phyloP scores from a whole-genome alignment of 2,113 vertebrate species.

The Misgurnus anguillicaudatus region DNA sequence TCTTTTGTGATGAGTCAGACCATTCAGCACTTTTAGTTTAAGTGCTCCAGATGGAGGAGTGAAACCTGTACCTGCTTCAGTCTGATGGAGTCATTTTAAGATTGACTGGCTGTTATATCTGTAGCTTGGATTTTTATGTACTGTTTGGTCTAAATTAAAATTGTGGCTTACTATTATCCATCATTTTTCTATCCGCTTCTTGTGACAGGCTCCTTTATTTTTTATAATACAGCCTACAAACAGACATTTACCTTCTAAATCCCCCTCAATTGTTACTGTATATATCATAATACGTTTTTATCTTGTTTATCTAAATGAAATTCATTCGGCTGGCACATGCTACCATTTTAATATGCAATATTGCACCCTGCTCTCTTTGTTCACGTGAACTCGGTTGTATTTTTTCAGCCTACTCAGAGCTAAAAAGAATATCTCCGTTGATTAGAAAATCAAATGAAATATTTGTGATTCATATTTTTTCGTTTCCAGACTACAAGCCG shows the following conservation, averaged over 20 bases:
- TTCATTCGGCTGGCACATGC: too few relatives aligned
- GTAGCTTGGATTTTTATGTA: not conserved
- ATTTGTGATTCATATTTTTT: too few relatives aligned
- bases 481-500: too few relatives aligned
- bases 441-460: too few relatives aligned
- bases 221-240: not conserved
- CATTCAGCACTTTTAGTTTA: not conserved
- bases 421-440: too few relatives aligned
- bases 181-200: not conserved
- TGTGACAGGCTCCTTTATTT: not conserved
- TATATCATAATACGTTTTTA: too few relatives aligned
- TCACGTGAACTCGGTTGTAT: too few relatives aligned
- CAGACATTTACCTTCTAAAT: constrained; percentile 7
- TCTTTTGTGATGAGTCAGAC: constrained; percentile 18
- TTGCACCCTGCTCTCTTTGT: too few relatives aligned
- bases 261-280: not conserved
- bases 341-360: too few relatives aligned
- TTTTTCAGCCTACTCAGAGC: too few relatives aligned
- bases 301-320: too few relatives aligned
- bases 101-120: not conserved
- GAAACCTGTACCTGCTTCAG: not conserved
- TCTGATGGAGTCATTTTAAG: not conserved
- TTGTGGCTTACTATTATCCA: not conserved
- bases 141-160: too few relatives aligned
- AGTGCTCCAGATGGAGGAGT: constrained; percentile 30